Evolutionary conservation across 2,888 invertebrate species (phyloP).

Genomic region (Sinhomidia bicolor): DNA sequence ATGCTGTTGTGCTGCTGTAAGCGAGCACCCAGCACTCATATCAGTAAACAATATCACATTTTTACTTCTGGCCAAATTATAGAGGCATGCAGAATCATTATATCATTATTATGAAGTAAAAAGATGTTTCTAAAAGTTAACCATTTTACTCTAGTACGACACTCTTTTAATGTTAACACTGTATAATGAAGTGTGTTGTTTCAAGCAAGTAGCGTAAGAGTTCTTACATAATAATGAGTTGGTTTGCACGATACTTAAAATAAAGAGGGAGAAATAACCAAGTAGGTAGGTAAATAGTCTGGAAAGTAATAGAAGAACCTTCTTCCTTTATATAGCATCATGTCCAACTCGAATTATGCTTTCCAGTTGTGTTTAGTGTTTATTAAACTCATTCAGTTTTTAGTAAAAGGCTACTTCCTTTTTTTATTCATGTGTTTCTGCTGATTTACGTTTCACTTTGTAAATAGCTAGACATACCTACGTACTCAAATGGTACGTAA

Average conservation of each 20-base stretch:
- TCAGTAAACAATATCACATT: slow-evolving; percentile 10
- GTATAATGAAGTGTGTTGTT: neutral
- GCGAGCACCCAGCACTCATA: neutral
- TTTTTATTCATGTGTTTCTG: neutral
- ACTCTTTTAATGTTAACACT: slow-evolving; percentile 4
- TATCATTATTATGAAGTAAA: neutral
- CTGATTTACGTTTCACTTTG: slow-evolving; percentile 11
- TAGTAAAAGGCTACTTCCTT: neutral
- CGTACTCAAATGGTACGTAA: no score
- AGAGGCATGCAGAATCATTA: neutral
- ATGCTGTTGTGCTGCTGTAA: neutral
- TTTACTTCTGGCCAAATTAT: neutral
- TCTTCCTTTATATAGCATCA: neutral
- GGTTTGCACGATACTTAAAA: neutral
- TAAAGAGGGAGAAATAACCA: neutral
- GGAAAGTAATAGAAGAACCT: neutral
- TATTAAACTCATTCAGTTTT: neutral
- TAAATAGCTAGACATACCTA: no score
- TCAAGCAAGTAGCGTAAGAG: neutral
- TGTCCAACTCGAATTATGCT: neutral
- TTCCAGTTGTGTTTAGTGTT: neutral
- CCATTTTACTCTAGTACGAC: neutral
- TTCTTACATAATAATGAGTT: neutral
- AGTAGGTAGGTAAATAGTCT: neutral
- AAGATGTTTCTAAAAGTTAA: slow-evolving; percentile 2